Base-by-base conservation (phyloP, 2,113 vertebrate genomes). In the Acanthisitta chloris region DNA sequence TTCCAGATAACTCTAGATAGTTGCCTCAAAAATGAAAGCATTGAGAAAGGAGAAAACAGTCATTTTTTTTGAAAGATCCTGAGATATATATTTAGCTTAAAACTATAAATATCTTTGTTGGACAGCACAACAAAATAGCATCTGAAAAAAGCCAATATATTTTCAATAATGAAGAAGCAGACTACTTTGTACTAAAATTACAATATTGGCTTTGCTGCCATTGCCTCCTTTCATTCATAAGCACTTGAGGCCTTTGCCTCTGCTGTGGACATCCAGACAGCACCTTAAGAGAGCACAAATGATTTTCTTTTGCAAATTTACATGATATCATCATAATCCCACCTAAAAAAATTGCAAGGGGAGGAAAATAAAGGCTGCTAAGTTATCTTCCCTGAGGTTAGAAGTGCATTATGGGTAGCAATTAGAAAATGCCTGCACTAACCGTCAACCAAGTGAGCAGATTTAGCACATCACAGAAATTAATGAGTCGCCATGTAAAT, bases 381-480 rank as follows among this genome's bases (percentile, higher is more conserved):
- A 91, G 95, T 92, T 84, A 86, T 49, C 62, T 97, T 96, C 64
- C 94, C 79, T 74, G 54, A 71, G 49, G 40, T 81, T 86, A 83
- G 80, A 76, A 91, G 33, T 92, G 96, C 88, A 96, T 94, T 97
- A 90, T 97, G 95, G 94, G 94, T 95, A 97, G 85, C 90, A 97
- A 97, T 96, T 95, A 97, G 74, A 79, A 96, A 95, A 83, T 65
- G 49, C 17, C 58, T 88, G 51, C 58, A 71, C 58, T 91, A 79
- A 82, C 69, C 51, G 64, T 76, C 86, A 94, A 92, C 79, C 72
- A 91, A 71, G 42, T 26, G 80, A 96, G 42, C 34, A 87, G 65
- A 87, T 49, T 97, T 94, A 90, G 76, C 72, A 86, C 67, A 95
- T 90, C 78, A 92, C 73, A 84, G 59, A 92, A 97, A 94, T 86